Conservation (phyloP, 2,797 vertebrate species). For the Falco naumanni region DNA sequence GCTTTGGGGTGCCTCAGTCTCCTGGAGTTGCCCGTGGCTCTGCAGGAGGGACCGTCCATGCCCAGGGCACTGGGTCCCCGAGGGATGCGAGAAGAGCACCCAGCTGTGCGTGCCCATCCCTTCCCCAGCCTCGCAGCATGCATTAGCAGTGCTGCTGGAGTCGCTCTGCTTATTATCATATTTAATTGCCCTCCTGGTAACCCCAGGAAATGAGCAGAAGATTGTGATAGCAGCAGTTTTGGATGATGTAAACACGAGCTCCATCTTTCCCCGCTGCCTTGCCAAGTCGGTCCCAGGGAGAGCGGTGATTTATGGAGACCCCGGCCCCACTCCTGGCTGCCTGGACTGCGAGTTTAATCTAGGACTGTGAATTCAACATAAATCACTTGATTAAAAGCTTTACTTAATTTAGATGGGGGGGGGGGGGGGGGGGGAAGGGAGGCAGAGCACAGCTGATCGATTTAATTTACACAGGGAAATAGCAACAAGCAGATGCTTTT, state of each 20-base stretch:
- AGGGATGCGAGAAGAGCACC: not conserved
- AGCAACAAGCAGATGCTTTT: conserved; percentile 30
- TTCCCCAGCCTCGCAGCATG: not conserved
- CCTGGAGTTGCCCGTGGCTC: no score
- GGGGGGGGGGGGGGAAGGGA: no score
- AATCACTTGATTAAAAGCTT: conserved; percentile 73
- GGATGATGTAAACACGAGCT: conserved; percentile 74
- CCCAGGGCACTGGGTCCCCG: accelerated
- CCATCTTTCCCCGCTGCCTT: conserved; percentile 25
- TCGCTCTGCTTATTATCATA: conserved; percentile 79
- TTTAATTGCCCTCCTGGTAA: conserved; percentile 78
- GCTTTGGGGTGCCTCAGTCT: not conserved
- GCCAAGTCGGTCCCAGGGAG: conserved; percentile 69
- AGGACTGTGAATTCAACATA: conserved; percentile 19
- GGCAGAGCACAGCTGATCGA: conserved; percentile 34
- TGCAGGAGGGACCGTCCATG: accelerated
- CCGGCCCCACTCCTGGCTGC: not conserved
- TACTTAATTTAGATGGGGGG: conserved; percentile 32
- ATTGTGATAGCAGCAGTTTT: conserved; percentile 48
- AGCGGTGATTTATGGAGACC: conserved; percentile 19
- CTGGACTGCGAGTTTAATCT: conserved; percentile 2
- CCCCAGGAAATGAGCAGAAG: conserved; percentile 69
- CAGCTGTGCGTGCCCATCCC: not conserved
- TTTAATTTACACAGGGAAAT: conserved; percentile 51
- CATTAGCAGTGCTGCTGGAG: conserved; percentile 51